Evolutionary conservation across 2,797 vertebrate genomes (phyloP).

Genomic region (Leptoclinus maculatus): DNA sequence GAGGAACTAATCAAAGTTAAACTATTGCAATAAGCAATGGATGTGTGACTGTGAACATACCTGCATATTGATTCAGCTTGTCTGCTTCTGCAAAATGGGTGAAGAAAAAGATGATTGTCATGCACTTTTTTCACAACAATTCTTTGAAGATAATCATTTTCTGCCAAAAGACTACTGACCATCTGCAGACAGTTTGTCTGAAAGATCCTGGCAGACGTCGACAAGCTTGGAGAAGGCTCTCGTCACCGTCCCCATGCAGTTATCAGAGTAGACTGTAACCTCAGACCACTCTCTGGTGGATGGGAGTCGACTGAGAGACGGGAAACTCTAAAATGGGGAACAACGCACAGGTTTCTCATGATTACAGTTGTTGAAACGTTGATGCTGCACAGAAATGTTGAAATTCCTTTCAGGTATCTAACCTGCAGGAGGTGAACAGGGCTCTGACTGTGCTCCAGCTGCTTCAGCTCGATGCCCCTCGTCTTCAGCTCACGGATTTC

Average conservation of each 20-base stretch:
- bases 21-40: no score
- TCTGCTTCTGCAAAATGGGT: conserved; percentile 55
- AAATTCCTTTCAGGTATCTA: not conserved
- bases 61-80: conserved; percentile 53
- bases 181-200: conserved; percentile 36
- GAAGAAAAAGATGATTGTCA: not conserved
- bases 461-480: conserved; percentile 46
- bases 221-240: conserved; percentile 46
- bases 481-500: conserved; percentile 54
- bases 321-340: conserved; percentile 56
- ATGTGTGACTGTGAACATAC: conserved; percentile 20
- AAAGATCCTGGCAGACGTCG: conserved; percentile 45
- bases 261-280: conserved; percentile 40
- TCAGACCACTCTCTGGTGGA: conserved; percentile 62
- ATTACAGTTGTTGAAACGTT: not conserved
- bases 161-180: conserved; percentile 64
- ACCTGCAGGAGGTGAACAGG: conserved; percentile 70
- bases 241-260: conserved; percentile 42
- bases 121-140: not conserved
- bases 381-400: not conserved
- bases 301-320: conserved; percentile 28
- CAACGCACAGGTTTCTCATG: not conserved
- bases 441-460: conserved; percentile 45
- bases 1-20: fast-evolving
- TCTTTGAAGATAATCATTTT: no score